These are phyloP conservation scores for Zaprionus lineosus DNA, from an alignment of 2,888 invertebrate genomes.

Conservation along the genomic window DNA sequence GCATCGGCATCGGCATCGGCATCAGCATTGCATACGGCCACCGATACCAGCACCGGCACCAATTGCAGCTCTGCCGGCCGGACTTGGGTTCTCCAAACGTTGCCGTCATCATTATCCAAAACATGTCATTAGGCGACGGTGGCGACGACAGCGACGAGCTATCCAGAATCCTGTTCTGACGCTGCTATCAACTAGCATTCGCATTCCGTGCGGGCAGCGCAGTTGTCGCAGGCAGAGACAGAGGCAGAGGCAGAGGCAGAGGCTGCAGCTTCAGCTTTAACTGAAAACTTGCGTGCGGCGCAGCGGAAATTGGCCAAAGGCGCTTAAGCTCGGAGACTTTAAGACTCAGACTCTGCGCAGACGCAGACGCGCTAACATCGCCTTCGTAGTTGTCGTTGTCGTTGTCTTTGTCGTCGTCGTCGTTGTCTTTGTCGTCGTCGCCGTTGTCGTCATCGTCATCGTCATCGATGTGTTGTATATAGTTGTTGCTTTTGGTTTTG, in stretches of 20 bases:
- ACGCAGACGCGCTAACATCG: conserved; percentile 78
- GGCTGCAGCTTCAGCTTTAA: conserved; percentile 16
- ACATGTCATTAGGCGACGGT: conserved; percentile 80
- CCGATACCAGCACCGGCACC: conserved; percentile 13
- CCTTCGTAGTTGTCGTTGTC: conserved; percentile 43
- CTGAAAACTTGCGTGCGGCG: conserved; percentile 46
- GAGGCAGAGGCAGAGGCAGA: too few relatives aligned
- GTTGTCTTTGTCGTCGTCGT: conserved; percentile 18
- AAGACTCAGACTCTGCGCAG: conserved; percentile 65
- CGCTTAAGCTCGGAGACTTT: conserved; percentile 36
- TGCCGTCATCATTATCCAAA: conserved; percentile 80
- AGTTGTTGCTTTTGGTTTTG: background rate
- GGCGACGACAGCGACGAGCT: conserved; percentile 12
- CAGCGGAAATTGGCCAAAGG: conserved; percentile 69
- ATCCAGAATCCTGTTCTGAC: conserved; percentile 74
- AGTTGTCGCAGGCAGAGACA: background rate
- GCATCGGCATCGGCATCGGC: too few relatives aligned
- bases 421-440: conserved; percentile 18
- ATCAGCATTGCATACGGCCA: too few relatives aligned
- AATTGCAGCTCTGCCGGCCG: background rate
- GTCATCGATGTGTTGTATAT: conserved; percentile 5
- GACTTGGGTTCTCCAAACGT: conserved; percentile 47
- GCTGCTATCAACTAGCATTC: conserved; percentile 71
- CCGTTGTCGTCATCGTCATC: conserved; percentile 10
- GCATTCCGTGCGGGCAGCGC: conserved; percentile 43